These are phyloP conservation scores for Drosophila sucinea DNA, from an alignment of 1,140 invertebrate species.

Conservation along the genomic window DNA sequence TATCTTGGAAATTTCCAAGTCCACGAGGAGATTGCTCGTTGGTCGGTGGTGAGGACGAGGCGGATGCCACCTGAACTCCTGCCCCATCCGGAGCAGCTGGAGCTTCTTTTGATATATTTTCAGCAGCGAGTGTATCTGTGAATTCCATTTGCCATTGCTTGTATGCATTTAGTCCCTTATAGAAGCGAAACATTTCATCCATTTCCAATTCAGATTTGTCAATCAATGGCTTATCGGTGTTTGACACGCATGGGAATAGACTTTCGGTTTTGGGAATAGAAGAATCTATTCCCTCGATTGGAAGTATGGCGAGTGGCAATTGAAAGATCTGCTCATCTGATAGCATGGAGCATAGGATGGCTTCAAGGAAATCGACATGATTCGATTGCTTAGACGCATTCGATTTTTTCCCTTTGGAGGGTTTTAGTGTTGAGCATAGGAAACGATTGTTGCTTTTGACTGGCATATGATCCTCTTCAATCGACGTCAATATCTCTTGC, in stretches of 20 bases:
- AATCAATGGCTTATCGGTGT: background rate
- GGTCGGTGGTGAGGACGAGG: too few relatives aligned
- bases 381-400: background rate
- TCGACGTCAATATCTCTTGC: background rate
- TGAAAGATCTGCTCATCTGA: conserved; percentile 34
- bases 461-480: background rate
- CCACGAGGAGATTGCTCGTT: too few relatives aligned
- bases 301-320: background rate
- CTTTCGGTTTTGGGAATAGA: background rate
- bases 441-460: background rate
- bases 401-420: background rate
- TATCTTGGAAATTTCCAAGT: background rate
- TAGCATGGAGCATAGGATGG: conserved; percentile 55
- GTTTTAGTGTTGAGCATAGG: conserved; percentile 5
- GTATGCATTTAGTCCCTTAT: conserved; percentile 30
- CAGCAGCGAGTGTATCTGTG: too few relatives aligned
- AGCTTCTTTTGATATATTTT: background rate
- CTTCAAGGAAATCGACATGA: conserved; percentile 26
- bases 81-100: background rate
- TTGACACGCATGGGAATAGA: background rate
- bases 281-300: background rate
- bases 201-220: background rate
- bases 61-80: too few relatives aligned
- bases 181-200: conserved; percentile 32
- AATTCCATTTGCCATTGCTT: conserved; percentile 17